Conservation (phyloP, 2,113 vertebrate species). For the Ciconia maguari region DNA sequence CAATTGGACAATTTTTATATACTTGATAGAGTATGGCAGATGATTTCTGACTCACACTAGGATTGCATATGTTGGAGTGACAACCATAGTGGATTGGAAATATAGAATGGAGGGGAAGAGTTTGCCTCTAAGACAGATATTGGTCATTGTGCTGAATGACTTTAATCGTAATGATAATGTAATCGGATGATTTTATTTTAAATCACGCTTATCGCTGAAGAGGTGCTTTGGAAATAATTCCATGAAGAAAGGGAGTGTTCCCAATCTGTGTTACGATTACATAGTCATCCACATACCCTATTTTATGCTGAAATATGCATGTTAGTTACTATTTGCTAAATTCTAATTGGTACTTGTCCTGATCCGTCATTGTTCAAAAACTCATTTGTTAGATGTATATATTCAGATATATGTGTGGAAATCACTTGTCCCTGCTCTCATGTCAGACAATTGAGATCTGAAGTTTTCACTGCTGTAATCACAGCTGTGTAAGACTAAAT, state of each 20-base stretch:
- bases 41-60: not conserved
- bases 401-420: not conserved
- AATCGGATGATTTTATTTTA: not conserved
- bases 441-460: not conserved
- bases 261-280: not conserved
- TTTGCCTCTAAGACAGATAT: not conserved
- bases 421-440: not conserved
- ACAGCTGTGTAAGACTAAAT: not conserved
- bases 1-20: not conserved
- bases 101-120: not conserved
- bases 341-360: not conserved
- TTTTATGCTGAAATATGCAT: not conserved
- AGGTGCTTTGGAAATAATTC: not conserved
- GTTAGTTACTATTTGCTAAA: not conserved
- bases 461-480: not conserved
- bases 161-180: not conserved
- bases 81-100: not conserved
- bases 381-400: not conserved
- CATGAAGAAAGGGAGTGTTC: not conserved
- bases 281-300: not conserved
- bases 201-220: not conserved
- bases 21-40: not conserved
- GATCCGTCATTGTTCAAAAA: not conserved
- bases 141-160: not conserved
- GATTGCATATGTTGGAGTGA: not conserved